phyloP scores from a whole-genome alignment of 2,797 vertebrate species.

The Malurus splendens region DNA sequence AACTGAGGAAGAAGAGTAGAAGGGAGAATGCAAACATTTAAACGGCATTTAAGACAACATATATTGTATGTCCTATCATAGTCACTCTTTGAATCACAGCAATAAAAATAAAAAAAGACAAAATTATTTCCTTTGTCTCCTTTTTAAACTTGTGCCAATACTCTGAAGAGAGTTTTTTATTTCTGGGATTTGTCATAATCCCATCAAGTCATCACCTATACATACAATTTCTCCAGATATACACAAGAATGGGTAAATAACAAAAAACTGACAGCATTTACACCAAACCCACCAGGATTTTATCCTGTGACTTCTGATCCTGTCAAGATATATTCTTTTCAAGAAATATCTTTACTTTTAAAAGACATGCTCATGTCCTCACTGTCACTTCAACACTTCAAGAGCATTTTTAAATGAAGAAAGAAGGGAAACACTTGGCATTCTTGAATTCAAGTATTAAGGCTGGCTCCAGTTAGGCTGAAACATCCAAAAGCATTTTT shows the following conservation, averaged over 20 bases:
- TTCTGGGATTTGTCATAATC: background rate
- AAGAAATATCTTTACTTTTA: background rate
- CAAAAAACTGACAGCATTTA: background rate
- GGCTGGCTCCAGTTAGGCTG: background rate
- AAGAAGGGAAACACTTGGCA: background rate
- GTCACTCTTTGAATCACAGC: background rate
- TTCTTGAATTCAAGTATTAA: background rate
- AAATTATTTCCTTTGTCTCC: background rate
- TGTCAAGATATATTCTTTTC: background rate
- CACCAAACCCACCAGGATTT: background rate
- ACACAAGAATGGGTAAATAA: background rate
- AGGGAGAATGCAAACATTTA: background rate
- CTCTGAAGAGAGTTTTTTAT: background rate
- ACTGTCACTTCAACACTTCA: background rate
- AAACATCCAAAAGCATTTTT: background rate
- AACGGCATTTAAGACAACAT: background rate
- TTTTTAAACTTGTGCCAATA: background rate
- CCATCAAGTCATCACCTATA: background rate
- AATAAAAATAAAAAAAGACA: background rate
- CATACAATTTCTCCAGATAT: background rate
- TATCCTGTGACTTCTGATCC: background rate
- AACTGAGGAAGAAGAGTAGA: background rate
- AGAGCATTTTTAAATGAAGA: background rate
- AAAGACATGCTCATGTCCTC: fast-evolving
- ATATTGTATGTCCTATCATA: background rate